These are phyloP conservation scores for Butorides virescens DNA, from an alignment of 2,113 vertebrate species.

Conservation along the genomic window DNA sequence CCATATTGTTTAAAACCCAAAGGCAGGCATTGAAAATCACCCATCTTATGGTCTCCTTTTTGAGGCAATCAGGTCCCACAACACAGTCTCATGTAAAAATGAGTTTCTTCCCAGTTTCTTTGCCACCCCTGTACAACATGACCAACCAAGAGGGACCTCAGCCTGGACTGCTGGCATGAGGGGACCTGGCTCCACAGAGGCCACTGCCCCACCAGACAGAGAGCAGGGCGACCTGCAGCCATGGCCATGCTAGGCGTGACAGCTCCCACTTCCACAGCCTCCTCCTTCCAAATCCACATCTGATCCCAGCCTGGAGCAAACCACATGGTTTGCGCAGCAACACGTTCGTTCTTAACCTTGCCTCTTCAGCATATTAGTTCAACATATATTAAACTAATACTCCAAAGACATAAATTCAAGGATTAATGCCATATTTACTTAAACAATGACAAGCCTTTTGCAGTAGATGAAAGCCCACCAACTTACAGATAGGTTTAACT, in stretches of 20 bases:
- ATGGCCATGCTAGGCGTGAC: accelerated
- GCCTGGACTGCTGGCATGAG: neutral
- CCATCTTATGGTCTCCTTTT: neutral
- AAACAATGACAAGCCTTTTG: neutral
- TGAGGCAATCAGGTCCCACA: neutral
- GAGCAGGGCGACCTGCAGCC: neutral
- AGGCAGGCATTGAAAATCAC: neutral
- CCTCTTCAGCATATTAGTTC: neutral
- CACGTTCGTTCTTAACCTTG: neutral
- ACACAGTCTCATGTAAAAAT: neutral
- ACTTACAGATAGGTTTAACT: neutral
- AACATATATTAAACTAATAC: neutral
- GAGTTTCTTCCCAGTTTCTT: neutral
- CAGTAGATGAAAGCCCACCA: neutral
- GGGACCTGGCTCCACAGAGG: neutral
- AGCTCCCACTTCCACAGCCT: neutral
- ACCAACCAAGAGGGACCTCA: neutral
- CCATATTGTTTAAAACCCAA: neutral
- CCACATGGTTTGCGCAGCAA: neutral
- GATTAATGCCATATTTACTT: neutral
- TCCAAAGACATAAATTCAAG: neutral
- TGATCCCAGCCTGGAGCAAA: neutral
- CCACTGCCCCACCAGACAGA: neutral
- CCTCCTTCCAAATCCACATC: neutral
- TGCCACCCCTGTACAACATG: neutral